These are phyloP conservation scores for Rugalucina vietnamica DNA, from an alignment of 2,888 invertebrate genomes.

Conservation along the genomic window DNA sequence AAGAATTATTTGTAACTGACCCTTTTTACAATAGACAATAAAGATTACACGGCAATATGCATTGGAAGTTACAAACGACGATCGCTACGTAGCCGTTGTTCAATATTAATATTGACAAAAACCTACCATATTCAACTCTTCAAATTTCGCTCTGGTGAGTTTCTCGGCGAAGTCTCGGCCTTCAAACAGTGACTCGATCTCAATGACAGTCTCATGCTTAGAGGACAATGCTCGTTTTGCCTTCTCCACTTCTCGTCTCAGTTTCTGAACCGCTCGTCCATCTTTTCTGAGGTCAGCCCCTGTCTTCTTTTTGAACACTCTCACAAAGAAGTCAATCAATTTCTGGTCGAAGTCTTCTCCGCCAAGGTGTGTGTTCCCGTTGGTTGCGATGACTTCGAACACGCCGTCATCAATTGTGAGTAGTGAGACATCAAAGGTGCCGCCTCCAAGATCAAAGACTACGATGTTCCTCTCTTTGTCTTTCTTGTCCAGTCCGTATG, in stretches of 20 bases:
- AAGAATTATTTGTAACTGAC: no score
- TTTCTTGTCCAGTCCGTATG: slow-evolving; percentile 98
- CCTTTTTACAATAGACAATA: no score
- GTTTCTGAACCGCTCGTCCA: slow-evolving; percentile 96
- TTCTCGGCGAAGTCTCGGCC: slow-evolving; percentile 99
- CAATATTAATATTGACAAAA: no score
- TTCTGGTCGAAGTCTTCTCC: slow-evolving; percentile 99
- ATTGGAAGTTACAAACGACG: no score
- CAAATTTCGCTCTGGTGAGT: slow-evolving; percentile 98
- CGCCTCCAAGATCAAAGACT: slow-evolving; percentile 99
- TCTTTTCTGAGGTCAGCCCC: slow-evolving; percentile 98
- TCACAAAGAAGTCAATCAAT: slow-evolving; percentile 99
- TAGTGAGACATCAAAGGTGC: slow-evolving; percentile 99
- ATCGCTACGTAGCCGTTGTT: no score
- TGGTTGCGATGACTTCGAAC: slow-evolving; percentile 94
- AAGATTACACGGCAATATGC: no score
- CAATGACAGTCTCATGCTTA: slow-evolving; percentile 97
- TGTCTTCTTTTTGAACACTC: slow-evolving; percentile 95
- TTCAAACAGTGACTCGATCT: slow-evolving; percentile 99
- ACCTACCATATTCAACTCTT: slow-evolving; percentile 96
- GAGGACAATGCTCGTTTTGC: slow-evolving; percentile 98
- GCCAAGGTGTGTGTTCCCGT: slow-evolving; percentile 98
- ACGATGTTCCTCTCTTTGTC: slow-evolving; percentile 97
- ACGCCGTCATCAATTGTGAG: slow-evolving; percentile 99
- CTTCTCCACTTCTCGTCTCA: slow-evolving; percentile 98